Conservation (phyloP, 1,140 invertebrate genomes). For the Holotrichia oblita region DNA sequence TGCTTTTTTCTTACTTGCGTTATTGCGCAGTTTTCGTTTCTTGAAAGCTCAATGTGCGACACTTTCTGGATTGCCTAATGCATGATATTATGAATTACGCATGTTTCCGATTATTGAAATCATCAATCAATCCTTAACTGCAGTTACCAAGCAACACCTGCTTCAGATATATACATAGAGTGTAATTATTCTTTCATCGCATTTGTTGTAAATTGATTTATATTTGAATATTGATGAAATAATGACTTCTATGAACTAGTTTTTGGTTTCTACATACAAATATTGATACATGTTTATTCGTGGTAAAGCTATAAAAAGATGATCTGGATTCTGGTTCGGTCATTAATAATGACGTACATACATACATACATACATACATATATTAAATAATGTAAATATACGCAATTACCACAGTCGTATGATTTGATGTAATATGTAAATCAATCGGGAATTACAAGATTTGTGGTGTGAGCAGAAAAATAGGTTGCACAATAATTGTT, state of each 20-base stretch:
- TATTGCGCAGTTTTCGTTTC: too few relatives aligned
- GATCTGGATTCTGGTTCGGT: neutral
- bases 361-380: neutral
- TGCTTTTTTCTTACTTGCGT: too few relatives aligned
- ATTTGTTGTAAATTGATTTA: constrained; percentile 13
- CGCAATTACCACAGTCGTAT: neutral
- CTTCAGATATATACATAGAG: neutral
- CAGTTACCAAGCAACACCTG: neutral
- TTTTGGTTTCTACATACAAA: neutral
- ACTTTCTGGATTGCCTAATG: neutral
- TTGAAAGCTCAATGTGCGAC: too few relatives aligned
- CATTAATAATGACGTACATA: constrained; percentile 3
- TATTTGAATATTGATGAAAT: constrained; percentile 3
- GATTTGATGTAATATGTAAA: neutral
- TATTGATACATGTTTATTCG: neutral
- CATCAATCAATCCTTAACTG: neutral
- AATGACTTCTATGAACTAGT: constrained; percentile 15
- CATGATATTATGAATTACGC: neutral
- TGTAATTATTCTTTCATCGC: neutral
- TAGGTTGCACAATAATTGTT: neutral
- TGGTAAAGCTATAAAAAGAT: constrained; percentile 9
- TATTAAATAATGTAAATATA: neutral
- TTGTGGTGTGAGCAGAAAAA: neutral
- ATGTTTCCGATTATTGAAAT: neutral
- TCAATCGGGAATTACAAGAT: neutral